Base-by-base conservation (phyloP, 1,140 invertebrate species). In the Heliconius hermathena region DNA sequence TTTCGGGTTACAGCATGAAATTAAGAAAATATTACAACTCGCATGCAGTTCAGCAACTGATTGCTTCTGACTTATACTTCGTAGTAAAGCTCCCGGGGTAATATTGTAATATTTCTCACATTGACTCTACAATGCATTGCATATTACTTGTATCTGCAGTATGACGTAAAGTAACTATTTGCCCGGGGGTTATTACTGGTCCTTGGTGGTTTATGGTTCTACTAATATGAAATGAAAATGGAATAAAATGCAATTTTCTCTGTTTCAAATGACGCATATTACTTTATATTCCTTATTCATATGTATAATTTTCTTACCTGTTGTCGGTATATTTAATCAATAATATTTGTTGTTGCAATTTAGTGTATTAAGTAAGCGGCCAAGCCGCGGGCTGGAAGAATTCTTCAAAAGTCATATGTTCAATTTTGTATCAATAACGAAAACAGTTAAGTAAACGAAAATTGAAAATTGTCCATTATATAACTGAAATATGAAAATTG, bases 161-260 rank as follows among this genome's bases (percentile, higher is more conserved):
- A 33, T 20, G 70, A 38, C 36, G 36, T 71, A 71, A 20, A 20
- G 20, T 18, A 71, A 71, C 29, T 71, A 71, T 71, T 71, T 38
- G 70, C 70, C 70, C 33, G 70, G 33, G 70, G 70, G 16, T 52
- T 18, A 36, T n/a, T 71, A 2, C 26, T 38, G 33, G 70, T 71
- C 70, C 70, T 71, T 38, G 20, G 33, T 71, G 33, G 36, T 71
- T 71, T 71, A 71, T 71, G 38, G 70, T 71, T 71, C 70, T 71
- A 20, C 70, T 49, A 20, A 71, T 71, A 71, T 71, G 8, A 71
- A 38, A 71, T 8, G 9, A 33, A 36, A 71, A 38, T 41, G 11
- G 11, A 41, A 13, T 13, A 13, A 13, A 41, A 41, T 71, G n/a
- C 57, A 26, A 66, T 66, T 66, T 26, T 66, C 22, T 66, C 1